These are phyloP conservation scores for Oxyscelio sp. DNA, from an alignment of 2,888 invertebrate genomes.

Conservation along the genomic window DNA sequence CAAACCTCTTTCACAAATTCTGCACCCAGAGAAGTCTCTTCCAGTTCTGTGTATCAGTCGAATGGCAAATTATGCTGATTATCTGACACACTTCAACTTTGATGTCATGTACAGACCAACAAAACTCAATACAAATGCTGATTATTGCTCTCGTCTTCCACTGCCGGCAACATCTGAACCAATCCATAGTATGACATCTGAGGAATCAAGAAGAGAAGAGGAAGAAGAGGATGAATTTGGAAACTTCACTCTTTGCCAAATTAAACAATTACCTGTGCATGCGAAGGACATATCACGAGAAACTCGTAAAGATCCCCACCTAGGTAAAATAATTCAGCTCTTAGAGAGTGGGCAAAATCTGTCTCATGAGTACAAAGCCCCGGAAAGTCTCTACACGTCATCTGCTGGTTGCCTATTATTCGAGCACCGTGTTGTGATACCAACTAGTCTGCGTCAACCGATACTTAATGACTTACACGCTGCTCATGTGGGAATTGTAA, in stretches of 20 bases:
- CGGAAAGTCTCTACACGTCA: neutral
- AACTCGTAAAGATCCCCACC: neutral
- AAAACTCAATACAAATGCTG: conserved; percentile 26
- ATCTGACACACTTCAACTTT: conserved; percentile 28
- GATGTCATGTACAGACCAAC: conserved; percentile 20
- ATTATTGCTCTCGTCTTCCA: conserved; percentile 26
- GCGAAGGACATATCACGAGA: conserved; percentile 21
- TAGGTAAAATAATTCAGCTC: conserved; percentile 12
- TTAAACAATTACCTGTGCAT: neutral
- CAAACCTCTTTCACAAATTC: neutral
- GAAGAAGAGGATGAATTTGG: conserved; percentile 3
- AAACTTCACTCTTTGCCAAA: conserved; percentile 10
- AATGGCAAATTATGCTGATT: too few species aligned
- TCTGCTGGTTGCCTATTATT: neutral
- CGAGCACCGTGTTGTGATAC: conserved; percentile 14
- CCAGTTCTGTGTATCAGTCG: too few species aligned
- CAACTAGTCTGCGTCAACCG: neutral
- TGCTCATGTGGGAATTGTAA: conserved; percentile 43
- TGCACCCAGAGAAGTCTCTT: too few species aligned
- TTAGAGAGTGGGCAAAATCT: conserved; percentile 4
- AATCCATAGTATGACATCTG: too few species aligned
- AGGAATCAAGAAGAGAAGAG: too few species aligned
- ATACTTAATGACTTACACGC: conserved; percentile 16
- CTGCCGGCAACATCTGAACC: neutral
- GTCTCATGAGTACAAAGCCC: neutral